Evolutionary conservation across 2,888 invertebrate species (phyloP).

Genomic region (Gryllus longicercus): DNA sequence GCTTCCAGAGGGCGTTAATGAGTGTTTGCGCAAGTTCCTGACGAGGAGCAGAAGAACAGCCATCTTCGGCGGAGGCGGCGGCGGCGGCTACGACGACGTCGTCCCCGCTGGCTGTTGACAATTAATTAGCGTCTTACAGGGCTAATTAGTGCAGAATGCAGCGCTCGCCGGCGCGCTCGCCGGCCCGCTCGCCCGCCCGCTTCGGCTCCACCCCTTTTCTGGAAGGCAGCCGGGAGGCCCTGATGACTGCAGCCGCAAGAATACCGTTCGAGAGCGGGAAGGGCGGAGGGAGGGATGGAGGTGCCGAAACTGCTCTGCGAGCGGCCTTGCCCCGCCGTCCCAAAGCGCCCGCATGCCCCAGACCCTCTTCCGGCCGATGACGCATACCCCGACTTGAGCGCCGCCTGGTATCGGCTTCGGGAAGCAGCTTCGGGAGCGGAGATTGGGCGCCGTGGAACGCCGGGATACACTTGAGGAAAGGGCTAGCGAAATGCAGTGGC

Average conservation of each 20-base stretch:
- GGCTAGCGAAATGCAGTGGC: too few species aligned
- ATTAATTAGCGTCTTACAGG: slow-evolving; percentile 17
- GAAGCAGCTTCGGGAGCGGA: too few species aligned
- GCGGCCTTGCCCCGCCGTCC: too few species aligned
- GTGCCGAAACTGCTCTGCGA: too few species aligned
- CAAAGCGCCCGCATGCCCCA: too few species aligned
- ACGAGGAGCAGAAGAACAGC: background rate
- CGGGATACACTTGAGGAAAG: too few species aligned
- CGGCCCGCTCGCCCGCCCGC: background rate
- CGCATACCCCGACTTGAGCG: too few species aligned
- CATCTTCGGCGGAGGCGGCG: background rate
- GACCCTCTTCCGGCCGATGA: too few species aligned
- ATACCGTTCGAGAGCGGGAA: background rate
- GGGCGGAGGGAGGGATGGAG: background rate
- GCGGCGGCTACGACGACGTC: background rate
- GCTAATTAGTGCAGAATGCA: slow-evolving; percentile 3
- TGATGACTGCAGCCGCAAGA: background rate
- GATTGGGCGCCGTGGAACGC: too few species aligned
- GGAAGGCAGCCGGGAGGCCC: too few species aligned
- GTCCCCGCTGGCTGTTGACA: slow-evolving; percentile 8
- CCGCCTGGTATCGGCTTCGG: too few species aligned
- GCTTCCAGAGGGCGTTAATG: background rate
- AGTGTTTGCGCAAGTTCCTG: background rate
- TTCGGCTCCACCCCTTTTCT: too few species aligned
- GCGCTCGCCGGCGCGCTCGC: background rate